These are phyloP conservation scores for Galaxea fascicularis DNA, from an alignment of 92 coral and sea anemone species.

Conservation along the genomic window DNA sequence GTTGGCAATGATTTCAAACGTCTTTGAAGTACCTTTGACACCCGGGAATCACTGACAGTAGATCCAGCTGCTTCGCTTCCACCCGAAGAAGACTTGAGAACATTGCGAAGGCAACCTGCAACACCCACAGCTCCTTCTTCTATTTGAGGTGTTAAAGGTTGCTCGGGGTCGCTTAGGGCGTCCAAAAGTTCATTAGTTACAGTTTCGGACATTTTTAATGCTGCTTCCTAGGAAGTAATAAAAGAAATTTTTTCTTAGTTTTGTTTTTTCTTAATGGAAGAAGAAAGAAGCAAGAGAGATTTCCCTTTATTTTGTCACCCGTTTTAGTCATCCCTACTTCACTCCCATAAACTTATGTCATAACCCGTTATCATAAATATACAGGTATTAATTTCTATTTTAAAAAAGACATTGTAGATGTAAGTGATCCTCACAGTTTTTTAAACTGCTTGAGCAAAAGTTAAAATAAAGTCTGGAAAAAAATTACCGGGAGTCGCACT, in stretches of 20 bases:
- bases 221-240: background rate
- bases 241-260: background rate
- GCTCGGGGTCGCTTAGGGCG: conserved; percentile 22
- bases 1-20: too few species aligned
- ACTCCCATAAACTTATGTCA: too few species aligned
- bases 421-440: too few species aligned
- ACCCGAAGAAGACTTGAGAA: conserved; percentile 22
- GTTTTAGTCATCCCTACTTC: too few species aligned
- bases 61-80: background rate
- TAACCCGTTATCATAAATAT: too few species aligned
- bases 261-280: background rate
- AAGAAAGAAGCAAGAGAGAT: too few species aligned
- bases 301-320: too few species aligned
- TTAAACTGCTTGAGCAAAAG: too few species aligned
- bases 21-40: background rate
- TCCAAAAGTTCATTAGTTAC: background rate
- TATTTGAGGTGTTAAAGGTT: conserved; percentile 13
- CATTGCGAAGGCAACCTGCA: conserved; percentile 14
- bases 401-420: too few species aligned
- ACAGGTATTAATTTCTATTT: too few species aligned
- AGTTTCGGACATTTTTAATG: conserved; percentile 8
- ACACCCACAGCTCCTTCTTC: conserved; percentile 24
- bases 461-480: too few species aligned
- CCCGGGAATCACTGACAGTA: background rate
- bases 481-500: too few species aligned